phyloP scores from a whole-genome alignment of 2,113 vertebrate genomes.

The Sapajus apella region DNA sequence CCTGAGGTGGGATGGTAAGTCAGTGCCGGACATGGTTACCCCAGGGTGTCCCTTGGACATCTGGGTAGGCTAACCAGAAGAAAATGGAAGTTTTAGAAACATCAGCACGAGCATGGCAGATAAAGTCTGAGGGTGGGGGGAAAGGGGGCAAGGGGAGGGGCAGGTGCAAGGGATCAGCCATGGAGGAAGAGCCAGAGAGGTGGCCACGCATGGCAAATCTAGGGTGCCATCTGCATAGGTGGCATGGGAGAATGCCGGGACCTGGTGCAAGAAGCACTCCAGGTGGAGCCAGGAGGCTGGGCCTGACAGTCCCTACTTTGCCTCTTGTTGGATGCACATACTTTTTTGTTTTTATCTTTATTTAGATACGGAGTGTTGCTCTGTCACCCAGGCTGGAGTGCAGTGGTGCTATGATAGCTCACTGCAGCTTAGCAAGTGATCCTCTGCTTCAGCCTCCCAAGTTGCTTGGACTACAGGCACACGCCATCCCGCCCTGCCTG shows the following conservation, averaged over 20 bases:
- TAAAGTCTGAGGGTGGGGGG: too few species aligned
- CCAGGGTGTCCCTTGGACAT: not conserved
- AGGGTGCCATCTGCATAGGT: not conserved
- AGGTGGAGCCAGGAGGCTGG: not conserved
- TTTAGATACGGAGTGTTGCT: not conserved
- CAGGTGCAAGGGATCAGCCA: not conserved
- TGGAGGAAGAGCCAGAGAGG: not conserved
- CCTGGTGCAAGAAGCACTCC: not conserved
- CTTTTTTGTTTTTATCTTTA: too few species aligned
- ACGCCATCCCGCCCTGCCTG: not conserved
- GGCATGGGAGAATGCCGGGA: rapidly evolving
- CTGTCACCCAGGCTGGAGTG: not conserved
- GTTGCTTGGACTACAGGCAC: not conserved
- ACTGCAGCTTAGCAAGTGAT: not conserved
- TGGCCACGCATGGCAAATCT: not conserved
- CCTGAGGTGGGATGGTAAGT: not conserved
- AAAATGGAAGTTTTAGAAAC: not conserved
- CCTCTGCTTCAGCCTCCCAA: not conserved
- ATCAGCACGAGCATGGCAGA: not conserved
- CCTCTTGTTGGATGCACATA: not conserved
- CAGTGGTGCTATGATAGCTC: not conserved
- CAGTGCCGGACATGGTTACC: not conserved
- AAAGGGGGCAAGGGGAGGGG: not conserved
- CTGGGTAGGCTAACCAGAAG: not conserved
- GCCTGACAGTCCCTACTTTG: not conserved